phyloP scores from a whole-genome alignment of 2,797 vertebrate genomes.

The Aplochiton taeniatus region DNA sequence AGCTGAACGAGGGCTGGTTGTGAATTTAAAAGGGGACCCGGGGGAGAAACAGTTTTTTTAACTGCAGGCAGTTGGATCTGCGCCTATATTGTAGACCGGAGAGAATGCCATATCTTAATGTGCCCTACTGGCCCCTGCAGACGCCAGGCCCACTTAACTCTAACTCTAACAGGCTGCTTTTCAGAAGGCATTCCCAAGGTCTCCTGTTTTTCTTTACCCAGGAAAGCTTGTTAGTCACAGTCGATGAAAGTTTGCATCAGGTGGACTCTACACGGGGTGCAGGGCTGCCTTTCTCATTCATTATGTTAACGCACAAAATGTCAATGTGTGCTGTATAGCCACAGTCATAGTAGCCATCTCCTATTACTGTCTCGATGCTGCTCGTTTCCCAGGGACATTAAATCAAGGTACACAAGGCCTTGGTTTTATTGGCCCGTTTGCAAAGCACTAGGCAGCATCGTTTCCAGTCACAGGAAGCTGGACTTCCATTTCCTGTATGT shows the following conservation, averaged over 20 bases:
- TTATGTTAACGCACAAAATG: constrained; percentile 6
- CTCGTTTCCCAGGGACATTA: not conserved
- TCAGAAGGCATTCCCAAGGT: not conserved
- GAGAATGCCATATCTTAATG: constrained; percentile 5
- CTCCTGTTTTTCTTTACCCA: not conserved
- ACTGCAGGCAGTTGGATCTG: not conserved
- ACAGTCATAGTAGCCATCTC: too few species aligned
- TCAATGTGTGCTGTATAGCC: not conserved
- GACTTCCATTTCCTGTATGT: constrained; percentile 71
- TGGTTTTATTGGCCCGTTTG: constrained; percentile 39
- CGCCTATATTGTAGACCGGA: not conserved
- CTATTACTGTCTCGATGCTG: too few species aligned
- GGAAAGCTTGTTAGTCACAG: not conserved
- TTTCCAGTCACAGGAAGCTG: constrained; percentile 59
- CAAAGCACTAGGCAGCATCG: constrained; percentile 27
- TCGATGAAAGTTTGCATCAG: constrained; percentile 8
- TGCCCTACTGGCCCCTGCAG: constrained; percentile 11
- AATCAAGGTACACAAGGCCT: too few species aligned
- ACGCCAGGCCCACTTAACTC: constrained; percentile 5
- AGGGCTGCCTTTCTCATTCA: not conserved
- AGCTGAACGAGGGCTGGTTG: too few species aligned
- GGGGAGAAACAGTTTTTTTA: not conserved
- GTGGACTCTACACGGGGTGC: constrained; percentile 7
- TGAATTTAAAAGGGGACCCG: too few species aligned
- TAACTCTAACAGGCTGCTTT: not conserved